Evolutionary conservation across 2,113 vertebrate genomes (phyloP).

Genomic region (Rhabdornis inornatus): DNA sequence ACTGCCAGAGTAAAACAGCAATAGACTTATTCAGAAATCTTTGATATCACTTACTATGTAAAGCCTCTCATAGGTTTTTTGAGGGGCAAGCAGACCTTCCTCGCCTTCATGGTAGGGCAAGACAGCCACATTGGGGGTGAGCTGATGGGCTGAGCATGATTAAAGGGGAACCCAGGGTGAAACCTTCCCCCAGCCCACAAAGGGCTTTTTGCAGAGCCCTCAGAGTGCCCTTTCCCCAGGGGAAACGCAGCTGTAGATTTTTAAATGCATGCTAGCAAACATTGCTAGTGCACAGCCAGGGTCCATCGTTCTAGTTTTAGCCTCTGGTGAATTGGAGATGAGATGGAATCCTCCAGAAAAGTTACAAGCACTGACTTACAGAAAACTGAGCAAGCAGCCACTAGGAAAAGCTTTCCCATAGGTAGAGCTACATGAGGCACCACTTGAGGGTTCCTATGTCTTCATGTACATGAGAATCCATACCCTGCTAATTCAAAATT

Average conservation of each 20-base stretch:
- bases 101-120: accelerated
- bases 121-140: neutral
- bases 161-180: neutral
- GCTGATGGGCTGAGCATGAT: neutral
- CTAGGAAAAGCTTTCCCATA: neutral
- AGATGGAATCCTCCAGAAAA: neutral
- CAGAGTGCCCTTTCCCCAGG: neutral
- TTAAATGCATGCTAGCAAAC: neutral
- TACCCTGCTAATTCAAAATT: neutral
- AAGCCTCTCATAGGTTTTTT: neutral
- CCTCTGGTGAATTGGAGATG: neutral
- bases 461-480: accelerated
- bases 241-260: neutral
- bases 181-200: neutral
- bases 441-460: no score
- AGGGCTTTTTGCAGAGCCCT: neutral
- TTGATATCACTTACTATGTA: neutral
- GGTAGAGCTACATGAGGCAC: neutral
- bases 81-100: neutral
- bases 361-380: neutral
- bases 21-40: neutral
- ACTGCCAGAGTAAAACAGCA: neutral
- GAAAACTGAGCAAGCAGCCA: neutral
- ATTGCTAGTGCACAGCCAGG: neutral
- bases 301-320: neutral